Evolutionary conservation across 2,797 vertebrate species (phyloP), one percentile per base, ranked within the genome.

Genomic region (Gouania willdenowi): DNA sequence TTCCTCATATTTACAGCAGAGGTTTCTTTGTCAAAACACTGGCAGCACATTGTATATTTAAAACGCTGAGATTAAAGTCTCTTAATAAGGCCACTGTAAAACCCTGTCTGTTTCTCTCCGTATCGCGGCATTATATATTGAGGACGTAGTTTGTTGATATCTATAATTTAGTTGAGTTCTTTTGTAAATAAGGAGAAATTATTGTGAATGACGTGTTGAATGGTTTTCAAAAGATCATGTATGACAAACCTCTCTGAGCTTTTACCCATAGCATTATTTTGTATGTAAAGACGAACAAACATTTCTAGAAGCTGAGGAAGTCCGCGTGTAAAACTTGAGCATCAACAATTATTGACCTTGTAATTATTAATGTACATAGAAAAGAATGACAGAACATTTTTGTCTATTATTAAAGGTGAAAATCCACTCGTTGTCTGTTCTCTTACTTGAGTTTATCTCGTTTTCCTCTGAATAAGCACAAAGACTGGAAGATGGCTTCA

Each of bases 131-230:
- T 84, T 87, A 79, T 85, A 86, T 80, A 81, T 42, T 26, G 64
- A 84, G 71, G 73, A 79, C 71, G 62, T 89, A 83, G 85, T 89
- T 91, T 90, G 91, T 94, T 91, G 88, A 93, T 94, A 92, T 95
- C 91, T 96, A 93, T 92, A 91, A 95, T 94, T 94, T 90, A 90
- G 91, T 88, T 84, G 8, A 83, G 41, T 20, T 41, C 35, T 50
- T 89, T 81, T 98, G 93, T 97, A 95, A 92, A 97, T 94, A 94
- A 76, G 32, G 75, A 91, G 91, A 90, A 87, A 89, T 87, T 93
- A 90, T 93, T 94, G 93, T 96, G 92, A 95, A 95, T 84, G 84
- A 84, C 45, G 52, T 79, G 70, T 85, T 69, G 75, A 87, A 79
- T 79, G 82, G 75, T 80, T 87, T 83, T 55, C 42, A 69, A 26